phyloP scores from a whole-genome alignment of 2,797 vertebrate genomes.

The Triplophysa yarkandensis region DNA sequence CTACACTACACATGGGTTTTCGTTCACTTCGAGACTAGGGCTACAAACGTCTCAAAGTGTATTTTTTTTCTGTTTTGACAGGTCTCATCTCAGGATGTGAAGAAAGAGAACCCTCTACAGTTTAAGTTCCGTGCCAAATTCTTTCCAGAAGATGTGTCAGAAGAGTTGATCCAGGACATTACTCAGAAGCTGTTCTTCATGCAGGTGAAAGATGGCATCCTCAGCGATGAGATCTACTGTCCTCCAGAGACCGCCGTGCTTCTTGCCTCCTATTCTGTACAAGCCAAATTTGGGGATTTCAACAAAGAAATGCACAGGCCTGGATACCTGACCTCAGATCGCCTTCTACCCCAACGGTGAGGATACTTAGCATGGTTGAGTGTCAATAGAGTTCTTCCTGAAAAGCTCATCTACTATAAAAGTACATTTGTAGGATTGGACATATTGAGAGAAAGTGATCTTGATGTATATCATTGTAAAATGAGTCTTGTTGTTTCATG shows the following conservation, averaged over 20 bases:
- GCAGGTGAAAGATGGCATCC: constrained; percentile 92
- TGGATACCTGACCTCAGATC: constrained; percentile 89
- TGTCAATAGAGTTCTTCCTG: neutral
- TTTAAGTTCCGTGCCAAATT: constrained; percentile 96
- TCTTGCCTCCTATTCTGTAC: constrained; percentile 93
- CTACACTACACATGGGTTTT: neutral
- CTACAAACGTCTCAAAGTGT: neutral
- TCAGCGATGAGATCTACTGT: constrained; percentile 94
- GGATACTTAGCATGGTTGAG: constrained; percentile 12
- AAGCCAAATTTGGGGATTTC: constrained; percentile 94
- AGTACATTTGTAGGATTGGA: neutral
- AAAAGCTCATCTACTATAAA: too few species aligned
- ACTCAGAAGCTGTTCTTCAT: constrained; percentile 98
- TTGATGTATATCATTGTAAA: neutral
- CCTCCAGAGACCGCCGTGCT: constrained; percentile 95
- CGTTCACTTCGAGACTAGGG: neutral
- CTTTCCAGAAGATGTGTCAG: constrained; percentile 93
- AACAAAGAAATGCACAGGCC: constrained; percentile 83
- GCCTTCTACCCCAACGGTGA: constrained; percentile 91
- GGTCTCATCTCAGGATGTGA: constrained; percentile 93
- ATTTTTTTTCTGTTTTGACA: constrained; percentile 54
- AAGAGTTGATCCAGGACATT: constrained; percentile 96
- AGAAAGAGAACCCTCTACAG: constrained; percentile 92
- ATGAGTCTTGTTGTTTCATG: neutral
- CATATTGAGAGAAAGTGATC: neutral